These are phyloP conservation scores for Cynopterus brachyotis DNA, from an alignment of 2,113 vertebrate species.

Conservation along the genomic window DNA sequence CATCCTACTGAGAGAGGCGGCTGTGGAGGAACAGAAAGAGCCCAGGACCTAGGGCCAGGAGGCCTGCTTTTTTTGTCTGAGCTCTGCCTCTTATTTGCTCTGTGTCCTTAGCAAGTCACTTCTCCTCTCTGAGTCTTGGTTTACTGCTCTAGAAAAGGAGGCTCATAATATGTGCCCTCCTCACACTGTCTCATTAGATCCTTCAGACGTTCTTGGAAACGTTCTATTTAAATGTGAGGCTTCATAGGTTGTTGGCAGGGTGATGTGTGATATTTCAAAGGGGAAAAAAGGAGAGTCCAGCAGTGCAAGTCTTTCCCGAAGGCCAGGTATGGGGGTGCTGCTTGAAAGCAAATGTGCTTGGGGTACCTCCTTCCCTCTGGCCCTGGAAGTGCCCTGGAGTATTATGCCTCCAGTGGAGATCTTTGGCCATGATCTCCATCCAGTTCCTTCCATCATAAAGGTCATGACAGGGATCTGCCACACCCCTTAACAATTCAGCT, in stretches of 20 bases:
- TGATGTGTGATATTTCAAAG: background rate
- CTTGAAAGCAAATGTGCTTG: background rate
- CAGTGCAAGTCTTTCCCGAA: rapidly evolving
- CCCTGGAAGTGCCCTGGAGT: no score
- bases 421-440: no score
- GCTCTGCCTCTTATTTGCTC: background rate
- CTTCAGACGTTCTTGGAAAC: background rate
- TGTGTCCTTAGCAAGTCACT: background rate
- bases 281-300: background rate
- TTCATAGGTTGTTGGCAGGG: background rate
- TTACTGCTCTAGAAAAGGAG: background rate
- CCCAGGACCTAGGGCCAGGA: background rate
- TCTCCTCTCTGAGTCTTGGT: background rate
- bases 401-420: background rate
- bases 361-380: background rate
- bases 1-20: background rate
- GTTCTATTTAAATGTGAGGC: background rate
- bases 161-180: background rate
- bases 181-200: background rate
- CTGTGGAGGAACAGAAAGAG: background rate
- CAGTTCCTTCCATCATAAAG: background rate
- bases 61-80: background rate
- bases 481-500: background rate
- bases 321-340: background rate
- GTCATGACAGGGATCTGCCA: background rate